phyloP scores from a whole-genome alignment of 37 sponge, comb jelly and placozoan species.

The Ephydatia muelleri region DNA sequence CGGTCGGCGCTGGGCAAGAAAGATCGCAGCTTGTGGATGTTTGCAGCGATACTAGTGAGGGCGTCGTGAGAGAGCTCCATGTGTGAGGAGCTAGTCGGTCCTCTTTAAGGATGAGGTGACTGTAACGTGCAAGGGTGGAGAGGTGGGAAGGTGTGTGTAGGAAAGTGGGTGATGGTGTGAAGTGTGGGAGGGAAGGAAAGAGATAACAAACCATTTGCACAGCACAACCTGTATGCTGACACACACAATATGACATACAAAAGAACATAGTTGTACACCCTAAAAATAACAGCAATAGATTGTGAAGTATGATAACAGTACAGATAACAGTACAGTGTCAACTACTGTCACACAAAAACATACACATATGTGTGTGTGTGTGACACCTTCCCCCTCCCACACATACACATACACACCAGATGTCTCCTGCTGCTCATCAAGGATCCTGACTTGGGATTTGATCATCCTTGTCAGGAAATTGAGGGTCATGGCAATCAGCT shows the following conservation, averaged over 20 bases:
- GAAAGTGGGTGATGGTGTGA: too few relatives aligned
- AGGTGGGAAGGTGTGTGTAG: too few relatives aligned
- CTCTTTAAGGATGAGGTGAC: not conserved
- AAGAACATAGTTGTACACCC: too few relatives aligned
- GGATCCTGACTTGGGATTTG: conserved; percentile 30
- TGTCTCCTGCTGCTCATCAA: conserved; percentile 12
- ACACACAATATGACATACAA: too few relatives aligned
- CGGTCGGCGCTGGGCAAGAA: conserved; percentile 38
- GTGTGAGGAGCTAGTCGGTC: not conserved
- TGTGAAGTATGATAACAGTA: too few relatives aligned
- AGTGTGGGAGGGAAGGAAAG: too few relatives aligned
- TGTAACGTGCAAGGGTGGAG: not conserved
- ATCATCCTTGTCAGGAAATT: conserved; percentile 56
- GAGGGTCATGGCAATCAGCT: conserved; percentile 77
- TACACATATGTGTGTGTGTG: too few relatives aligned
- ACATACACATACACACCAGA: not conserved
- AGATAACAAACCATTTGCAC: too few relatives aligned
- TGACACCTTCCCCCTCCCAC: too few relatives aligned
- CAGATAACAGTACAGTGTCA: too few relatives aligned
- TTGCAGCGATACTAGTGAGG: conserved; percentile 23
- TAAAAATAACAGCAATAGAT: too few relatives aligned
- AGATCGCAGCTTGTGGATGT: conserved; percentile 47
- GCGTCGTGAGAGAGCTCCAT: not conserved
- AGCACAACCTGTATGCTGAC: too few relatives aligned
- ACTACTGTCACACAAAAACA: not conserved